phyloP scores from a whole-genome alignment of 2,888 invertebrate genomes.

The Nomada fabriciana region DNA sequence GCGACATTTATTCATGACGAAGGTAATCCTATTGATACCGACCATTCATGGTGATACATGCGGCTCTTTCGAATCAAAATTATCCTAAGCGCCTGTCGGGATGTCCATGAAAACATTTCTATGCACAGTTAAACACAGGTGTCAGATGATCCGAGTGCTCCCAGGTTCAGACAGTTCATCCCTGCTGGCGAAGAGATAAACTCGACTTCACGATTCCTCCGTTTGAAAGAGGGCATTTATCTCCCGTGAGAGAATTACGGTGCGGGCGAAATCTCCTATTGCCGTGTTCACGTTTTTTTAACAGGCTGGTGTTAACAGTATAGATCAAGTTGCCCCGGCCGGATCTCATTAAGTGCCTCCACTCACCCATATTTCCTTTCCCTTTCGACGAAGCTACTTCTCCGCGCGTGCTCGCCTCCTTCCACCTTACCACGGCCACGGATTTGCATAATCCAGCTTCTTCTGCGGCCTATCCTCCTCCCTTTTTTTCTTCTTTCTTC shows the following conservation, averaged over 20 bases:
- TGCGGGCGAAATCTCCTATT: not conserved
- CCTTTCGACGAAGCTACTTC: conserved; percentile 39
- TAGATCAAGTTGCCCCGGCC: conserved; percentile 14
- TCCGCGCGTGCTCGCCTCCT: conserved; percentile 29
- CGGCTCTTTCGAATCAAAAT: too few relatives aligned
- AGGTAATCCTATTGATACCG: too few relatives aligned
- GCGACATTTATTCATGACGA: too few relatives aligned
- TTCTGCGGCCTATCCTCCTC: conserved; percentile 45
- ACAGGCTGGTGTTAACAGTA: conserved; percentile 14
- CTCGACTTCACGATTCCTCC: not conserved
- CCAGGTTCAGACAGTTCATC: not conserved
- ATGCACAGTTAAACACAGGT: not conserved
- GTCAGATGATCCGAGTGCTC: not conserved
- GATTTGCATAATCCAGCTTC: conserved; percentile 70
- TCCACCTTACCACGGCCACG: conserved; percentile 41
- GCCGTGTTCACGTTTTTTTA: conserved; percentile 16
- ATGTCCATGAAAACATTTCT: not conserved
- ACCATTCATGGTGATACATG: too few relatives aligned
- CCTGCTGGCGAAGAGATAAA: not conserved
- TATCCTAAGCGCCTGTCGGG: not conserved
- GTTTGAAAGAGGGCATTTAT: not conserved
- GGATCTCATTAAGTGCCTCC: conserved; percentile 39
- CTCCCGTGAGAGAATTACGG: not conserved
- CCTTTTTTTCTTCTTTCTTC: conserved; percentile 4
- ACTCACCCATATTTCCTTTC: conserved; percentile 37